phyloP scores from a whole-genome alignment of 2,888 invertebrate species.

The Ectemnius cavifrons region DNA sequence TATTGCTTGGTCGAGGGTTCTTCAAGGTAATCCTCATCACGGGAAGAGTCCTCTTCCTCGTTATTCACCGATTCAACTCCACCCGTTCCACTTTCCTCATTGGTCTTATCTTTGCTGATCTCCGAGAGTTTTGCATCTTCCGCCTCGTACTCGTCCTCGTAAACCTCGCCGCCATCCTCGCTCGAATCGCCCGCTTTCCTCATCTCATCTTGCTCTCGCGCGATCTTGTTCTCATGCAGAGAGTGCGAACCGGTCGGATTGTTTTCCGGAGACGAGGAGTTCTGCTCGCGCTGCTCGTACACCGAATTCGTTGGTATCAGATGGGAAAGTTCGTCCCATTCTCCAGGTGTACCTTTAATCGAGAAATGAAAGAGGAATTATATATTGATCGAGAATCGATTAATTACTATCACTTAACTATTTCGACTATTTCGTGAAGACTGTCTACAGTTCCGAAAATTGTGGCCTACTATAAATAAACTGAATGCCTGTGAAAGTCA shows the following conservation, averaged over 20 bases:
- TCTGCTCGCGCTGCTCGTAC: slow-evolving; percentile 61
- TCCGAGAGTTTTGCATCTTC: slow-evolving; percentile 49
- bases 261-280: slow-evolving; percentile 37
- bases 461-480: too few relatives aligned
- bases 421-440: too few relatives aligned
- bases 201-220: slow-evolving; percentile 46
- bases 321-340: slow-evolving; percentile 64
- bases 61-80: slow-evolving; percentile 5
- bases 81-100: slow-evolving; percentile 22
- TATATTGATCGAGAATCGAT: too few relatives aligned
- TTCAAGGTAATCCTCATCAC: slow-evolving; percentile 58
- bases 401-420: too few relatives aligned
- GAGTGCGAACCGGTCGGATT: slow-evolving; percentile 43
- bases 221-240: slow-evolving; percentile 59
- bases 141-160: slow-evolving; percentile 52
- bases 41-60: slow-evolving; percentile 29
- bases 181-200: slow-evolving; percentile 54
- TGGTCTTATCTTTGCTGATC: slow-evolving; percentile 31
- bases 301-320: slow-evolving; percentile 70
- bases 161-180: slow-evolving; percentile 45
- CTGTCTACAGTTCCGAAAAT: too few relatives aligned
- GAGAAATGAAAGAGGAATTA: slow-evolving; percentile 9
- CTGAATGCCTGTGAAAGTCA: too few relatives aligned
- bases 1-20: slow-evolving; percentile 58
- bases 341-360: slow-evolving; percentile 52